Evolutionary conservation across 2,888 invertebrate species (phyloP), one percentile per base, ranked within the genome.

Genomic region (Epirrita christyi): DNA sequence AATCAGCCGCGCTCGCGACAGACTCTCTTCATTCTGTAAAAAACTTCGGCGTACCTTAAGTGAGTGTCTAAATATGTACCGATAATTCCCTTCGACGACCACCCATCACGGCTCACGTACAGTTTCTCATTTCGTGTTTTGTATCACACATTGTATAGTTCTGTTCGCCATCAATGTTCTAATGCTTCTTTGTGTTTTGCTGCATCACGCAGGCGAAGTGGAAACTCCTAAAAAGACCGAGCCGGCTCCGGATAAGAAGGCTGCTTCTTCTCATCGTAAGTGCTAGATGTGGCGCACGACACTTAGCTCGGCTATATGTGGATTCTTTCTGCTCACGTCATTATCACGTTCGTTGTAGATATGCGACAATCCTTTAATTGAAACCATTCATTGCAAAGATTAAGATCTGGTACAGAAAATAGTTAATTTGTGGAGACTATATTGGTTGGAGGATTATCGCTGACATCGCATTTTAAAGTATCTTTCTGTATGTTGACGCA

Each of bases 131-230:
- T 58, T 59, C 68, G 62, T 67, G 61, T 67, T 57, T 71, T 73
- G 55, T 73, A 64, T 71, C 71, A 68, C 71, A 71, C 67, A 72
- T 75, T 59, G 41, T 54, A 54, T 69, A 75, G 64, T 73, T 71
- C 64, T 69, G 55, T 63, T 63, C 75, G 71, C 67, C 73, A 76
- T 84, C 71, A 85, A 86, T 90, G 84, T 90, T 89, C 86, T 91
- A 91, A 92, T 90, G 83, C 78, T 87, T 88, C 88, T 91, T 91
- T 92, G 89, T 91, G 85, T 91, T 89, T 88, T 86, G 83, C 83
- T 75, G 84, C 83, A 79, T 81, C 80, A 72, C 74, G 78, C 91
- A 92, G 90, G 92, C 88, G 85, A 93, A 88, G 88, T 91, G 92
- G 86, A 93, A 76, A 84, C 91, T 76, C 84, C 89, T 86, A 89